A percentile compares a stretch with the other conserved stretches of the same genome.
Conservation (phyloP, 2,888 invertebrate genomes). For the Acheta domesticus region DNA sequence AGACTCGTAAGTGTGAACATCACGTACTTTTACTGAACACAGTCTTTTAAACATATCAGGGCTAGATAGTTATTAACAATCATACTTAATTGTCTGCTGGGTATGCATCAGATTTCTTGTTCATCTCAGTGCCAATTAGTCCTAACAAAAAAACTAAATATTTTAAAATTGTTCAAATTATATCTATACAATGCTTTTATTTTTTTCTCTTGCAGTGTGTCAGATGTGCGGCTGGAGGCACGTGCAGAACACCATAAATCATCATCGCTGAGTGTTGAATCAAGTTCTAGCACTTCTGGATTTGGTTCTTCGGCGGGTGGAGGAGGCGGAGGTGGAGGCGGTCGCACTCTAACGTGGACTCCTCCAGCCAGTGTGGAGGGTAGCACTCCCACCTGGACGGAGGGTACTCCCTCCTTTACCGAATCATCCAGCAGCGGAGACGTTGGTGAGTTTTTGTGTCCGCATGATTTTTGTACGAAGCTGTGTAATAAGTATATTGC, state of each 20-base stretch:
- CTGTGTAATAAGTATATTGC: background rate
- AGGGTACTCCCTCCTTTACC: conserved; percentile 96
- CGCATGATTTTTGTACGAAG: background rate
- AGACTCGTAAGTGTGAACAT: too few species aligned
- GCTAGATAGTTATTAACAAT: background rate
- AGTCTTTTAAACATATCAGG: too few species aligned
- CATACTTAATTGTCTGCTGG: too few species aligned
- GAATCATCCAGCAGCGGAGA: conserved; percentile 93
- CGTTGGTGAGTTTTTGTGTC: conserved; percentile 60
- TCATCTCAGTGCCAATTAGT: too few species aligned
- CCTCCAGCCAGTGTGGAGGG: conserved; percentile 83
- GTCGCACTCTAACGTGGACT: conserved; percentile 63
- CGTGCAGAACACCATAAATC: conserved; percentile 50
- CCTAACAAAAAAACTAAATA: too few species aligned
- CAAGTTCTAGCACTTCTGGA: conserved; percentile 56
- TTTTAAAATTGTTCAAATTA: too few species aligned
- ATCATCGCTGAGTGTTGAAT: conserved; percentile 61
- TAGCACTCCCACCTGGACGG: conserved; percentile 96
- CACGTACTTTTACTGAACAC: too few species aligned
- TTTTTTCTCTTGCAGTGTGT: conserved; percentile 55
- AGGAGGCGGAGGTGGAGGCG: conserved; percentile 30
- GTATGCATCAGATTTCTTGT: too few species aligned
- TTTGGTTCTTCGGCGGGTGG: conserved; percentile 44
- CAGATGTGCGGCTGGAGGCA: conserved; percentile 68
- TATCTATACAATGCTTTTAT: background rate